phyloP scores from a whole-genome alignment of 2,113 vertebrate genomes.

The Myrmophylax atrothorax region DNA sequence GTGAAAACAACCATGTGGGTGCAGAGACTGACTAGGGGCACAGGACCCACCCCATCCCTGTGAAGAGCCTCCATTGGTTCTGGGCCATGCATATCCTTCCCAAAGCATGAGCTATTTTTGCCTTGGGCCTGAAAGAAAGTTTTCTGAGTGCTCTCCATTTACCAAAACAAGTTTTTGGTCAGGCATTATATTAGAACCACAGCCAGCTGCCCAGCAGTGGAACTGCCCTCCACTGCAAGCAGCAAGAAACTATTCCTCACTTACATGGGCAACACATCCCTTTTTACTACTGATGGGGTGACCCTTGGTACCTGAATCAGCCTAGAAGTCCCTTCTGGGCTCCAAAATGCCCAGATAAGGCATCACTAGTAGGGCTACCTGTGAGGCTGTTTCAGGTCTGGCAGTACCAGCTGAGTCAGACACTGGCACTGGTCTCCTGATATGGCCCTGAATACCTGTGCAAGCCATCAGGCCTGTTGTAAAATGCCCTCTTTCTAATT shows the following conservation, averaged over 20 bases:
- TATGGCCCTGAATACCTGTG: background rate
- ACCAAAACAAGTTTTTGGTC: background rate
- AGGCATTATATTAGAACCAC: background rate
- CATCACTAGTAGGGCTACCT: background rate
- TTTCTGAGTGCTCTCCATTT: background rate
- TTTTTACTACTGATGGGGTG: background rate
- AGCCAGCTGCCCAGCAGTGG: background rate
- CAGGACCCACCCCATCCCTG: background rate
- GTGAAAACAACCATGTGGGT: background rate
- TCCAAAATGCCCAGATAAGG: background rate
- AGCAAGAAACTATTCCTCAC: background rate
- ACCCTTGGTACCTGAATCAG: background rate
- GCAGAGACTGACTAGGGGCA: background rate
- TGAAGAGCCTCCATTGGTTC: background rate
- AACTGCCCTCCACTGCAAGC: background rate
- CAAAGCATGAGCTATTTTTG: background rate
- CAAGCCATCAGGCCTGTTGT: background rate
- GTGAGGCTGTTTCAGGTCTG: background rate
- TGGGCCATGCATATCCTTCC: background rate
- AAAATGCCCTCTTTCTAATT: background rate
- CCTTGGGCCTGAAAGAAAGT: background rate
- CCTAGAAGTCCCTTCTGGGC: background rate
- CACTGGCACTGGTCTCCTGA: background rate
- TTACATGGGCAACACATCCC: background rate
- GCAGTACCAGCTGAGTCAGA: background rate